Evolutionary conservation across 2,113 vertebrate species (phyloP).

Genomic region (Nymphicus hollandicus): DNA sequence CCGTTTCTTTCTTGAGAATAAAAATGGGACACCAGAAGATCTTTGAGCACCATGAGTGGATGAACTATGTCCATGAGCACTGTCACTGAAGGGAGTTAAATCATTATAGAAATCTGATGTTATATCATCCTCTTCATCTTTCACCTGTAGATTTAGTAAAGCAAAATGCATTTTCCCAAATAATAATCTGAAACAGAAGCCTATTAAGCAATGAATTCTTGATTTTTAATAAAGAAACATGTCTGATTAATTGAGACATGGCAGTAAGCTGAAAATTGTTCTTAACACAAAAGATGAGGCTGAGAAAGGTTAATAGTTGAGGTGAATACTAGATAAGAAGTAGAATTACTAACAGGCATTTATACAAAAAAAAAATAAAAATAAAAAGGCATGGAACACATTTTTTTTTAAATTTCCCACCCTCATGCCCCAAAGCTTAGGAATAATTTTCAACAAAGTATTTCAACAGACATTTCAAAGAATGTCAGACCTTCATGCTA

Average conservation of each 20-base stretch:
- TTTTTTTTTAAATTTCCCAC: background rate
- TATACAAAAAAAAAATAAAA: background rate
- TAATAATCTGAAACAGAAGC: background rate
- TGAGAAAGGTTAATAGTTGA: background rate
- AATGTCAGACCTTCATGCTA: background rate
- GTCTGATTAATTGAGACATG: background rate
- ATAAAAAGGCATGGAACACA: background rate
- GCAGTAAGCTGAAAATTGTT: background rate
- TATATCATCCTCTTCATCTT: constrained; percentile 74
- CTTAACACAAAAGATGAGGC: background rate
- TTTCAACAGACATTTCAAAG: background rate
- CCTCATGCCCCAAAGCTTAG: background rate
- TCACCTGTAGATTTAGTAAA: constrained; percentile 72
- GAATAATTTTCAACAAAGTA: background rate
- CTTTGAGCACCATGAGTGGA: accelerated
- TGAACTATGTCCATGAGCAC: accelerated
- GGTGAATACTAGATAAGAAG: background rate
- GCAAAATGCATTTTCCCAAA: background rate
- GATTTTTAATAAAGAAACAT: background rate
- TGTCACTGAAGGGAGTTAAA: constrained; percentile 22
- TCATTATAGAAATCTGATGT: constrained; percentile 68
- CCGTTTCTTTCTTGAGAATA: constrained; percentile 1
- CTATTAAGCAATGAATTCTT: background rate
- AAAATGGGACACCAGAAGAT: constrained; percentile 9
- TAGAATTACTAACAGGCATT: background rate